A percentile compares a stretch with the other conserved stretches of the same genome.
Evolutionary conservation across 1,140 invertebrate species (phyloP).

Genomic region (Acromyrmex charruanus): DNA sequence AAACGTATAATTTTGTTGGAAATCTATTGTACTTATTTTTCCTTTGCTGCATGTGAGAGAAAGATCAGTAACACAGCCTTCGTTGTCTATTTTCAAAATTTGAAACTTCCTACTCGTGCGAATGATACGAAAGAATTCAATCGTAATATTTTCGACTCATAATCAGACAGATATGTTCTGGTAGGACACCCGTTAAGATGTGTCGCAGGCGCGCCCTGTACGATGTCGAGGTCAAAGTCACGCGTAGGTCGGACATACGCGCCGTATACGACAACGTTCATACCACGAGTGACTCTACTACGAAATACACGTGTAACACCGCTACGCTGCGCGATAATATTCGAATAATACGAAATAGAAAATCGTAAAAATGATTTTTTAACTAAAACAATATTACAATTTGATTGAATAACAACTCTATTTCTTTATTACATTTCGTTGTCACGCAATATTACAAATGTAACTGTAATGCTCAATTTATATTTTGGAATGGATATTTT

Average conservation of each 20-base stretch:
- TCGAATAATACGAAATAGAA: neutral
- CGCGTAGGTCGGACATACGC: neutral
- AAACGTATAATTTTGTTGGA: neutral
- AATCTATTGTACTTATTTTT: neutral
- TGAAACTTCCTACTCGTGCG: too few relatives aligned
- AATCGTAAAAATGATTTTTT: neutral
- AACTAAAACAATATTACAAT: neutral
- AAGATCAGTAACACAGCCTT: too few relatives aligned
- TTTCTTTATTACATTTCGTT: neutral
- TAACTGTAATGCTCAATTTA: neutral
- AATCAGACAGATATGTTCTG: neutral
- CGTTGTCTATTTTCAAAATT: too few relatives aligned
- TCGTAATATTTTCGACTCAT: neutral
- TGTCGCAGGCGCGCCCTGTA: neutral
- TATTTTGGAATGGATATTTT: slow-evolving; percentile 20
- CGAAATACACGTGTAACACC: neutral
- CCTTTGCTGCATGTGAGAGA: neutral
- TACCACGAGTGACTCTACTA: neutral
- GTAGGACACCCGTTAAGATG: neutral
- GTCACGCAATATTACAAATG: neutral
- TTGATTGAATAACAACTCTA: neutral
- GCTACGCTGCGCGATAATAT: neutral
- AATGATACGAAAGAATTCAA: neutral
- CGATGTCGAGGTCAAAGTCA: neutral
- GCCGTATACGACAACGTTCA: neutral